Conservation (phyloP, 2,797 vertebrate genomes). For the Discoglossus pictus region DNA sequence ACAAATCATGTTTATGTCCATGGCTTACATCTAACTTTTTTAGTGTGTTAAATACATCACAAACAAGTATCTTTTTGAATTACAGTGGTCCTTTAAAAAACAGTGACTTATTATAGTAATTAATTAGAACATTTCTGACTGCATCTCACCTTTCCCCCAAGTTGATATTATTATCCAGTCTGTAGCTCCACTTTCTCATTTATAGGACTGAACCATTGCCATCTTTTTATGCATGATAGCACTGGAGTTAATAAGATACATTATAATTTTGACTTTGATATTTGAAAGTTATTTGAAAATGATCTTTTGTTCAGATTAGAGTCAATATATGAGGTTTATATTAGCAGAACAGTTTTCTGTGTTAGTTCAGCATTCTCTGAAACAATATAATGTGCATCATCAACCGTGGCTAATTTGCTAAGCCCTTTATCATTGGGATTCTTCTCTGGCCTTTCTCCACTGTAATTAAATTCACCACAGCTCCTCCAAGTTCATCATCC, state of each 20-base stretch:
- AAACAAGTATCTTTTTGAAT: too few species aligned
- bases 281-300: not conserved
- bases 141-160: too few species aligned
- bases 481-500: not conserved
- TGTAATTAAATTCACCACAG: not conserved
- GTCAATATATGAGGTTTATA: not conserved
- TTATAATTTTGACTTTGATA: not conserved
- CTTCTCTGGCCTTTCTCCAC: not conserved
- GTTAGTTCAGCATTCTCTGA: too few species aligned
- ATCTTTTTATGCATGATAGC: not conserved
- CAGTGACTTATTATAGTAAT: too few species aligned
- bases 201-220: constrained; percentile 25
- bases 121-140: too few species aligned
- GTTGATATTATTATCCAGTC: too few species aligned
- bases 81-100: too few species aligned
- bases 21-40: too few species aligned
- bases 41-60: too few species aligned
- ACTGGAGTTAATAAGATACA: constrained; percentile 2
- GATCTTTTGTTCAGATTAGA: not conserved
- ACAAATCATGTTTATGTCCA: too few species aligned
- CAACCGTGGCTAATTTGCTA: not conserved
- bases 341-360: too few species aligned
- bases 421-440: not conserved
- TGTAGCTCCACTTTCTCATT: constrained; percentile 19
- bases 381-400: not conserved